Conservation (phyloP, 2,113 vertebrate species). For the Platysteira castanea region DNA sequence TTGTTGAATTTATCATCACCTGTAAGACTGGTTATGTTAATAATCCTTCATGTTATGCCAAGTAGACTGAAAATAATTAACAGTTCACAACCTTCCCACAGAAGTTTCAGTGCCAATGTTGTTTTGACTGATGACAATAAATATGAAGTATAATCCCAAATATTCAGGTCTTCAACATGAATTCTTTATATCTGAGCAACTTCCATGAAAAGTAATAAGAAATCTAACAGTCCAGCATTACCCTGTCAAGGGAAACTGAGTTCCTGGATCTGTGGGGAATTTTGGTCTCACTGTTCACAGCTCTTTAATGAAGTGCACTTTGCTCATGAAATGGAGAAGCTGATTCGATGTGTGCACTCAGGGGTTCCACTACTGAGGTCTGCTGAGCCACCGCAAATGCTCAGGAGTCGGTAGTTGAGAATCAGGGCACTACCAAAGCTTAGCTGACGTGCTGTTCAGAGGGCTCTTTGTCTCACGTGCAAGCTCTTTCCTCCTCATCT, state of each 20-base stretch:
- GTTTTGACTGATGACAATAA: not conserved
- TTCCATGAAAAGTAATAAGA: not conserved
- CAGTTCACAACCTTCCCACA: not conserved
- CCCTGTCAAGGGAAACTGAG: not conserved
- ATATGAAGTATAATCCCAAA: not conserved
- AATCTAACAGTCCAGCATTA: not conserved
- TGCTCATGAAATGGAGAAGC: not conserved
- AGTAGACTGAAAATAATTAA: conserved; percentile 24
- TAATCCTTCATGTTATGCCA: not conserved
- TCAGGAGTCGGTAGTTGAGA: not conserved
- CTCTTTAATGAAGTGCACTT: not conserved
- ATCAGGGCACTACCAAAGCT: not conserved
- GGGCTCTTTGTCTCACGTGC: fast-evolving
- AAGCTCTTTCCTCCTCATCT: not conserved
- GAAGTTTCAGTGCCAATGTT: not conserved
- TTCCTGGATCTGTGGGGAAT: not conserved
- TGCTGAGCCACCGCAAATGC: not conserved
- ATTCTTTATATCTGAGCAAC: not conserved
- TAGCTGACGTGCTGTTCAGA: not conserved
- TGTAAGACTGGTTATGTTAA: conserved; percentile 57
- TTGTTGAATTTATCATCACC: conserved; percentile 13
- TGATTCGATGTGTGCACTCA: fast-evolving
- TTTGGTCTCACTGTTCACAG: not conserved
- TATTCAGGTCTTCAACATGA: not conserved
- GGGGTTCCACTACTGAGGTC: not conserved